phyloP scores from a whole-genome alignment of 2,797 vertebrate species.

The Yasuhikotakia modesta region DNA sequence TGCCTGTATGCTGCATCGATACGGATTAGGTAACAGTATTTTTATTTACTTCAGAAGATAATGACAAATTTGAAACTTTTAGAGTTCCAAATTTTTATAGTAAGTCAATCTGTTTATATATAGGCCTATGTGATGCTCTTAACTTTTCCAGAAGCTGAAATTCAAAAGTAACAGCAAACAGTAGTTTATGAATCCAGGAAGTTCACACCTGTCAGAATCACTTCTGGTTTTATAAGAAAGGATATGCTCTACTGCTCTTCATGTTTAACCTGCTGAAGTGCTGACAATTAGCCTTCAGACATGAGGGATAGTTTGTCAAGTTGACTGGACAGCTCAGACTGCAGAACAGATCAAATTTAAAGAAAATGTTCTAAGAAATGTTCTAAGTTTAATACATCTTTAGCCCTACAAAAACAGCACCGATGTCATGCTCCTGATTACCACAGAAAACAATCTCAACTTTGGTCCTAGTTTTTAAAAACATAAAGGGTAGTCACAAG shows the following conservation, averaged over 20 bases:
- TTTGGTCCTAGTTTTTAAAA: no score
- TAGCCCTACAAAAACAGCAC: no score
- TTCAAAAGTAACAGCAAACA: constrained; percentile 3
- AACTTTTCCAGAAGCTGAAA: constrained; percentile 26
- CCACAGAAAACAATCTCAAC: no score
- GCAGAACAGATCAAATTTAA: background rate
- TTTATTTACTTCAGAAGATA: constrained; percentile 2
- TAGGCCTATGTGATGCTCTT: no score
- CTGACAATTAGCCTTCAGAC: constrained; percentile 48
- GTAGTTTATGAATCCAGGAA: constrained; percentile 8
- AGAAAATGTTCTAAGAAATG: no score
- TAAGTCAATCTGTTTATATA: no score
- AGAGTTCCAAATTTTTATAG: no score
- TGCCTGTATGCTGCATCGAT: constrained; percentile 10
- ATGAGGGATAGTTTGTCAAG: constrained; percentile 40
- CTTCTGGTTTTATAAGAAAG: constrained; percentile 42
- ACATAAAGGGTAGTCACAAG: no score
- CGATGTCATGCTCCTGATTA: no score
- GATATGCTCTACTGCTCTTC: constrained; percentile 40
- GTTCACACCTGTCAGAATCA: constrained; percentile 45
- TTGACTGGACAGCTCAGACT: constrained; percentile 38
- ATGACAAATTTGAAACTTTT: no score
- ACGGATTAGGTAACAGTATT: constrained; percentile 18
- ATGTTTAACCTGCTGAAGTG: constrained; percentile 45
- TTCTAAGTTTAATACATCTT: no score